Evolutionary conservation across 2,888 invertebrate genomes (phyloP).

Genomic region (Octodonta nipae): DNA sequence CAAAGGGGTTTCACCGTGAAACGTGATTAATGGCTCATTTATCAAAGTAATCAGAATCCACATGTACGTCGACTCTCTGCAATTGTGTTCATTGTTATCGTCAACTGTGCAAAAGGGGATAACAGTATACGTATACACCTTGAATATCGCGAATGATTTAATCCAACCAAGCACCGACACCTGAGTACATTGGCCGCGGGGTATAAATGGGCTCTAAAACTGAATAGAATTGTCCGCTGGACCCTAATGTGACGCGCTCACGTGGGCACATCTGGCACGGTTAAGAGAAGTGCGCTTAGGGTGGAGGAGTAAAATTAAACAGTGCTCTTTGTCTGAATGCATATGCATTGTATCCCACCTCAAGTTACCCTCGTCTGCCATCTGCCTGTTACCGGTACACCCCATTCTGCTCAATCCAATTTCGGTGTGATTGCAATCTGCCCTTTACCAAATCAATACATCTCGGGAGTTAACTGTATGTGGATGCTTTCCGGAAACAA

Average conservation of each 20-base stretch:
- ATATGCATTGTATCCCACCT: slow-evolving; percentile 36
- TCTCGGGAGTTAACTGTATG: too few relatives aligned
- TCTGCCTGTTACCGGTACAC: slow-evolving; percentile 34
- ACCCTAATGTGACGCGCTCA: slow-evolving; percentile 14
- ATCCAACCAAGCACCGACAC: slow-evolving; percentile 35
- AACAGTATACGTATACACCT: slow-evolving; percentile 20
- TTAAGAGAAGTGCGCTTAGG: slow-evolving; percentile 10
- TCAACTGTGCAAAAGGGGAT: slow-evolving; percentile 6
- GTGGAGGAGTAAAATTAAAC: slow-evolving; percentile 29
- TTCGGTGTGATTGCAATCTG: slow-evolving; percentile 2
- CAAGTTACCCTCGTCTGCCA: slow-evolving; percentile 37
- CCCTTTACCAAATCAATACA: slow-evolving; percentile 1
- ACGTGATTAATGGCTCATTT: slow-evolving; percentile 34
- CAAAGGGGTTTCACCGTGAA: too few relatives aligned
- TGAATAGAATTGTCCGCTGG: slow-evolving; percentile 32
- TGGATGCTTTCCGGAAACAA: too few relatives aligned
- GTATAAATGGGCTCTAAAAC: slow-evolving; percentile 35
- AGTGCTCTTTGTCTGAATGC: slow-evolving; percentile 35
- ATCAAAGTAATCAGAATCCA: slow-evolving; percentile 35
- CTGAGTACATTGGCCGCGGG: slow-evolving; percentile 36
- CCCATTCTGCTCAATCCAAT: slow-evolving; percentile 14
- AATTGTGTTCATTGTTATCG: slow-evolving; percentile 32
- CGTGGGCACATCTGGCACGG: slow-evolving; percentile 35
- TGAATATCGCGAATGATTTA: slow-evolving; percentile 33
- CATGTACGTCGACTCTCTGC: slow-evolving; percentile 24